Conservation (phyloP, 2,113 vertebrate genomes). For the Sorex araneus region DNA sequence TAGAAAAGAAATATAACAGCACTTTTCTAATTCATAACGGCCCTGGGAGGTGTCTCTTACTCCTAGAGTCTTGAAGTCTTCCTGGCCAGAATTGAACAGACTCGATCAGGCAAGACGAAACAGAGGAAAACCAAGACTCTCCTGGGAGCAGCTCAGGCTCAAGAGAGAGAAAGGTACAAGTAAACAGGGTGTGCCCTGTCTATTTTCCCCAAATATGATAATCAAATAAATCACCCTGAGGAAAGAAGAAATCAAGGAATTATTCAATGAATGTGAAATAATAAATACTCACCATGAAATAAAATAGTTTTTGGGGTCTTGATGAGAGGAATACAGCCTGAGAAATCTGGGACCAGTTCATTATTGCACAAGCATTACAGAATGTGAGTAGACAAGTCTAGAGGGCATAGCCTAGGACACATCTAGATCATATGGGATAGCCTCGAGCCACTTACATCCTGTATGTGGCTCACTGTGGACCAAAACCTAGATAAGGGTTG, state of each 20-base stretch:
- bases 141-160: neutral
- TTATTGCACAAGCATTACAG: neutral
- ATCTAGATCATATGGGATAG: neutral
- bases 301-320: neutral
- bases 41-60: neutral
- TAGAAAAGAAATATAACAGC: neutral
- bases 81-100: neutral
- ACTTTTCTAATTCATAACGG: neutral
- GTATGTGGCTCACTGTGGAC: neutral
- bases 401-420: neutral
- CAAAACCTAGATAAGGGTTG: neutral
- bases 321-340: neutral
- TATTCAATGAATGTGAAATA: too few relatives aligned
- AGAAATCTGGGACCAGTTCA: neutral
- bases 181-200: rapidly evolving
- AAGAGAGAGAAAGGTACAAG: neutral
- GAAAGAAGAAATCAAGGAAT: neutral
- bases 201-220: neutral
- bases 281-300: neutral
- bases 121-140: rapidly evolving
- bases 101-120: neutral
- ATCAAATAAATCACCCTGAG: neutral
- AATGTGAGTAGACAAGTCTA: neutral
- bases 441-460: neutral
- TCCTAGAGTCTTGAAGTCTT: neutral